Evolutionary conservation across 2,888 invertebrate genomes (phyloP), one percentile per base, ranked within the genome.

Genomic region (Leucania comma): DNA sequence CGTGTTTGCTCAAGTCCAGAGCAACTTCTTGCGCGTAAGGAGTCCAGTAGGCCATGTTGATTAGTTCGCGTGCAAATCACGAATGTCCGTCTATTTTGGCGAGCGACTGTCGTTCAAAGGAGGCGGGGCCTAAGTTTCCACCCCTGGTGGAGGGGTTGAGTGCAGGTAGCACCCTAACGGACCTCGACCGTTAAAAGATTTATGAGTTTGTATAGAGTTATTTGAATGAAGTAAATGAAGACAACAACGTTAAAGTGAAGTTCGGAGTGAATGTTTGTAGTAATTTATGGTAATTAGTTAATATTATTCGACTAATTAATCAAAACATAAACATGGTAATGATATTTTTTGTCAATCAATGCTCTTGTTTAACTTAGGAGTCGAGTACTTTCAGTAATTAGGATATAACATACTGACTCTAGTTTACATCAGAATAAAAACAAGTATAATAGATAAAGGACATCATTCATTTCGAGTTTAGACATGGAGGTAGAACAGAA

Each of bases 1-100:
- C 76, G 29, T 84, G 65, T 64, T 87, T 90, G 73, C 88, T 93
- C 42, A 94, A 88, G 71, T 95, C 94, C 62, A 95, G 72, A 6
- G 93, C 92, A 17, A 90, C 87, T 84, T 93, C 88, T 64, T 93
- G 94, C 32, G 89, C 88, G 89, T 94, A 94, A 38, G 94, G 94
- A 59, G 93, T 94, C 94, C 94, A 94, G 73, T 94, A 78, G 68
- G 94, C 89, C 94, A 94, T 94, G 59, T 81, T 85, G 80, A 75
- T 72, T 77, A 81, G 76, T 80, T 78, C 83, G 80, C 78, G 83
- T 68, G 67, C 72, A 65, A 78, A 68, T 72, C 66, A 75, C 83
- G 79, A 89, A 84, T 89, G 86, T 72, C 50, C 62, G 71, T 59
- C 61, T 78, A 65, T 67, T 68, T 81, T 74, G 74, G 75, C 78